Evolutionary conservation across 2,797 vertebrate species (phyloP), one percentile per base, ranked within the genome.

Genomic region (Morelia viridis): DNA sequence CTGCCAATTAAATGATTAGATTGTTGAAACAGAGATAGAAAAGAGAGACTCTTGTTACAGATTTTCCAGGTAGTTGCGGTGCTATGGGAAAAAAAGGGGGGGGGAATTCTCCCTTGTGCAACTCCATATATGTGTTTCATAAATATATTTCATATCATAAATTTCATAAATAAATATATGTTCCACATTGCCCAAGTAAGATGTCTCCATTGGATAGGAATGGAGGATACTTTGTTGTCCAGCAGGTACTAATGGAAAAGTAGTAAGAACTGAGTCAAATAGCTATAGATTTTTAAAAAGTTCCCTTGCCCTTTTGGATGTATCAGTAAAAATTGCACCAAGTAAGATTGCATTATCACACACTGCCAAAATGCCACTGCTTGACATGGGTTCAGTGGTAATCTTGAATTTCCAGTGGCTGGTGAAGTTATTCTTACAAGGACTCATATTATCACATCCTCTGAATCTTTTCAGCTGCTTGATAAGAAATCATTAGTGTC

Each of bases 1-100:
- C 96, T 97, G 95, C 95, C 96, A 97, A 93, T 97, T 97, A 97
- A 97, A 97, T 93, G 71, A 76, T 96, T 96, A 97, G 96, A 97
- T 96, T 87, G 22, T 94, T 96, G 96, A 97, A 93, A 91, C 92
- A 93, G 92, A 95, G 92, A 95, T 91, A 93, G 84, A 96, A 92
- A 93, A 95, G 93, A 94, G 91, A 93, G 86, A 95, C 92, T 87
- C 93, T 94, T 93, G 83, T 96, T 96, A 83, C 11, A 90, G 90
- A 95, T 93, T 64, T 92, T 96, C 95, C 93, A 95, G 95, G 94
- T 95, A 94, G 94, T 93, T 87, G n/a, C 92, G 93, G 56, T 90
- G 53, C 31, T 24, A 64, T 31, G 61, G 10, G 8, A 41, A 5
- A 31, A 22, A 24, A 62, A 57, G 22, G 93, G 62, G 1, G 3